Conservation (phyloP, 2,113 vertebrate genomes). For the Oostethus manadensis region DNA sequence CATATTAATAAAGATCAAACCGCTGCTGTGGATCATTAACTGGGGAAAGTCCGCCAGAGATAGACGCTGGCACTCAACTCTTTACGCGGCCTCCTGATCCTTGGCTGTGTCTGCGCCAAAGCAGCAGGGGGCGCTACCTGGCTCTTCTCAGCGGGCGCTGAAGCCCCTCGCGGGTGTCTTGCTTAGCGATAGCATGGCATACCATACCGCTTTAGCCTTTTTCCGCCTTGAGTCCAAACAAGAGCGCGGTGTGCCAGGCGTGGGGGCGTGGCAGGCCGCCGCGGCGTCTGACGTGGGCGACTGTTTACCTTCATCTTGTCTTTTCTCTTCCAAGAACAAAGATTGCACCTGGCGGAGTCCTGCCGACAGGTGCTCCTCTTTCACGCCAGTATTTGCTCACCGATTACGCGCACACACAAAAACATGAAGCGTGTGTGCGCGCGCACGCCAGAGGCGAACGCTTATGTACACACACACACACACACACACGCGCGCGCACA, state of each 20-base stretch:
- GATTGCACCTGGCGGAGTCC: slow-evolving; percentile 71
- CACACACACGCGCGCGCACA: slow-evolving; percentile 4
- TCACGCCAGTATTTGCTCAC: slow-evolving; percentile 68
- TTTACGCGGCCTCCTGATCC: too few species aligned
- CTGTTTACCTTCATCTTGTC: slow-evolving; percentile 14
- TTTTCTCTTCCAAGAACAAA: slow-evolving; percentile 40
- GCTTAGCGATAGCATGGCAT: too few species aligned
- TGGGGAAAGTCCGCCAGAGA: slow-evolving; percentile 57
- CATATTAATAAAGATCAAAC: slow-evolving; percentile 71
- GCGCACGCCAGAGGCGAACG: too few species aligned
- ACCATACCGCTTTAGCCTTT: too few species aligned
- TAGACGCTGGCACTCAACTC: slow-evolving; percentile 15
- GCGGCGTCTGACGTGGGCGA: too few species aligned
- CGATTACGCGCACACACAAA: slow-evolving; percentile 68
- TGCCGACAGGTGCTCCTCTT: slow-evolving; percentile 68
- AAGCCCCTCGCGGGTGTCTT: too few species aligned
- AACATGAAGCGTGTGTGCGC: too few species aligned
- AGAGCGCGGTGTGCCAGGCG: too few species aligned
- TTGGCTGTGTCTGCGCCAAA: too few species aligned
- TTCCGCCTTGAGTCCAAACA: too few species aligned
- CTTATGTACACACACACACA: slow-evolving; percentile 38
- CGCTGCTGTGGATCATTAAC: slow-evolving; percentile 72
- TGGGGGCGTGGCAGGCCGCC: too few species aligned
- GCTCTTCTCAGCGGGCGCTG: too few species aligned
- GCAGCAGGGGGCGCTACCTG: neutral